Evolutionary conservation across 2,113 vertebrate genomes (phyloP).

Genomic region (Myanophis thanlyinensis): DNA sequence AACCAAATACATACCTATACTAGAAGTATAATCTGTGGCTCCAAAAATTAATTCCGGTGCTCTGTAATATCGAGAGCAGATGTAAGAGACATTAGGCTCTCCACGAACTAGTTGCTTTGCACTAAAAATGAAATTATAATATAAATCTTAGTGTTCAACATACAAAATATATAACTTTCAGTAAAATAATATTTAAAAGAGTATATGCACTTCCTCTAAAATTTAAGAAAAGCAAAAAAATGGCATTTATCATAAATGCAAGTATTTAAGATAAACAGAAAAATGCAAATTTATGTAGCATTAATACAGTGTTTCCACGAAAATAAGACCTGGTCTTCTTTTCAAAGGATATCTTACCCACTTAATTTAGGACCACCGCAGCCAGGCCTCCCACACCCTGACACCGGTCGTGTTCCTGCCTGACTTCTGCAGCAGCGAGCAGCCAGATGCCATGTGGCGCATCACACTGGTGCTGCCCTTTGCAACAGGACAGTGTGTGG

Average conservation of each 20-base stretch:
- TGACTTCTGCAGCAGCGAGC: no score
- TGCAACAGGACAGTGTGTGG: no score
- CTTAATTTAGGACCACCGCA: no score
- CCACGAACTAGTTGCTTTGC: constrained; percentile 99
- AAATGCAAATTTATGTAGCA: background rate
- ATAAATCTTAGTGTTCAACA: background rate
- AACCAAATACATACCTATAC: constrained; percentile 84
- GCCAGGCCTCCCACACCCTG: no score
- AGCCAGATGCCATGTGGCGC: no score
- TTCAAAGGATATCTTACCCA: no score
- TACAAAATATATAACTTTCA: background rate
- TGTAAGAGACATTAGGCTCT: constrained; percentile 98
- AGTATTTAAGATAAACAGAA: background rate
- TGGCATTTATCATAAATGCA: background rate
- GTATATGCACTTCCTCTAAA: background rate
- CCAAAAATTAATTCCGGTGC: constrained; percentile 99
- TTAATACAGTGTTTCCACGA: background rate
- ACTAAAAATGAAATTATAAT: constrained; percentile 65
- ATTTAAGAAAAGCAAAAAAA: background rate
- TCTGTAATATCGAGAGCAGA: constrained; percentile 99
- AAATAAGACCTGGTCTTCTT: no score
- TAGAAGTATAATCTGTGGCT: constrained; percentile 99
- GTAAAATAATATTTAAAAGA: background rate
- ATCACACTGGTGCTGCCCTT: no score
- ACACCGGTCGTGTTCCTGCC: no score